Percentiles rank a stretch among this genome's conserved stretches.
Conservation (phyloP, 2,797 vertebrate species). For the Arremon aurantiirostris region DNA sequence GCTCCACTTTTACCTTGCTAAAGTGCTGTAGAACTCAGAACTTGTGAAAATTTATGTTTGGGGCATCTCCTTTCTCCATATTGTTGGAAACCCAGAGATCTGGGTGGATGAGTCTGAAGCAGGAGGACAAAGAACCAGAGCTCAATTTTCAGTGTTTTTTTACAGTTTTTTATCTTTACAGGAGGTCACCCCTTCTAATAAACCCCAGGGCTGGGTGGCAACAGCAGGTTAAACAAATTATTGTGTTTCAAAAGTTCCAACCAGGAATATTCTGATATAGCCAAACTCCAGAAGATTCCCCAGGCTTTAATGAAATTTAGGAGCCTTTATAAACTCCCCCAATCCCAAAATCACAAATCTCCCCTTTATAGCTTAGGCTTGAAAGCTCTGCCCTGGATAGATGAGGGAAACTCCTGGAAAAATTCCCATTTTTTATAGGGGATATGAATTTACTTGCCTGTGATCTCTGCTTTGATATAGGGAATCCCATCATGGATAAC, state of each 20-base stretch:
- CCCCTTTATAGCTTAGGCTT: background rate
- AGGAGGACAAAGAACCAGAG: background rate
- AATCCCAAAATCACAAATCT: background rate
- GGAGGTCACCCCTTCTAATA: background rate
- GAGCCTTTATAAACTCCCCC: background rate
- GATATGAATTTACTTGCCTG: background rate
- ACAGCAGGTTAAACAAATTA: background rate
- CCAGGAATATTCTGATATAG: background rate
- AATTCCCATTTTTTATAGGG: background rate
- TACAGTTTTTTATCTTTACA: background rate
- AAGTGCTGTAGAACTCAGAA: background rate
- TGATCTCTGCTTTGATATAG: slow-evolving; percentile 39
- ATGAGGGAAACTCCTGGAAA: background rate
- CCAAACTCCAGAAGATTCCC: background rate
- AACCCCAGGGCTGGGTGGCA: background rate
- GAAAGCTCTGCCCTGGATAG: background rate
- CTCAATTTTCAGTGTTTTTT: background rate
- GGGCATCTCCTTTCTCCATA: background rate
- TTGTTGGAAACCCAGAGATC: background rate
- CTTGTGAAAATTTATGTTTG: background rate
- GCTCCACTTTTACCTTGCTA: background rate
- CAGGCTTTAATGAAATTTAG: background rate
- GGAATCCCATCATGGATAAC: slow-evolving; percentile 10
- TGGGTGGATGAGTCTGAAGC: background rate
- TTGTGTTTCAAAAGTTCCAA: background rate